These are phyloP conservation scores for Nemotelus pantherinus DNA, from an alignment of 2,888 invertebrate species.

Conservation along the genomic window DNA sequence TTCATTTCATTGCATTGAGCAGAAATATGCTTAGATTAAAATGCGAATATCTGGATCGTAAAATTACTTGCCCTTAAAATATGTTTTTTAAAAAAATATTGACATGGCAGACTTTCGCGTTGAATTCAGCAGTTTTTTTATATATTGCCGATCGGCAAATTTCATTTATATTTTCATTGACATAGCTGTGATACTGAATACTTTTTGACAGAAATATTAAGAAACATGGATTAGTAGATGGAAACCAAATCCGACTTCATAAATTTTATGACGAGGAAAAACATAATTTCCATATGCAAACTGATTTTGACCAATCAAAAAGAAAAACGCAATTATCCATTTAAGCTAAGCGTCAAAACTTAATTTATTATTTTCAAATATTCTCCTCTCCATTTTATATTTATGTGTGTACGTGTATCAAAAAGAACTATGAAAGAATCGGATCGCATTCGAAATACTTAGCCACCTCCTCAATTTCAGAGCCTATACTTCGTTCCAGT, in stretches of 20 bases:
- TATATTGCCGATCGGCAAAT: too few relatives aligned
- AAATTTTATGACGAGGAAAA: too few relatives aligned
- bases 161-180: too few relatives aligned
- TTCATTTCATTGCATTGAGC: too few relatives aligned
- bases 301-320: background rate
- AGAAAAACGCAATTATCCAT: background rate
- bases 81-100: too few relatives aligned
- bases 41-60: too few relatives aligned
- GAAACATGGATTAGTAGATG: background rate
- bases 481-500: background rate
- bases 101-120: too few relatives aligned
- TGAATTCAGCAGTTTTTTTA: too few relatives aligned
- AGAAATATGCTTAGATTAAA: too few relatives aligned
- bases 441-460: slow-evolving; percentile 30
- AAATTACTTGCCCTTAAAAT: too few relatives aligned
- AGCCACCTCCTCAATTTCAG: background rate
- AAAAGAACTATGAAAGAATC: slow-evolving; percentile 18
- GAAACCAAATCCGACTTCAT: background rate
- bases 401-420: slow-evolving; percentile 26
- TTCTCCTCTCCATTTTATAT: slow-evolving; percentile 1
- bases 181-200: too few relatives aligned
- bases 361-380: slow-evolving; percentile 23
- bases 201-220: background rate
- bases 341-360: slow-evolving; percentile 32
- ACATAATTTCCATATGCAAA: too few relatives aligned